Evolutionary conservation across 2,888 invertebrate genomes (phyloP), one percentile per base, ranked within the genome.

Genomic region (Lottia scabra): DNA sequence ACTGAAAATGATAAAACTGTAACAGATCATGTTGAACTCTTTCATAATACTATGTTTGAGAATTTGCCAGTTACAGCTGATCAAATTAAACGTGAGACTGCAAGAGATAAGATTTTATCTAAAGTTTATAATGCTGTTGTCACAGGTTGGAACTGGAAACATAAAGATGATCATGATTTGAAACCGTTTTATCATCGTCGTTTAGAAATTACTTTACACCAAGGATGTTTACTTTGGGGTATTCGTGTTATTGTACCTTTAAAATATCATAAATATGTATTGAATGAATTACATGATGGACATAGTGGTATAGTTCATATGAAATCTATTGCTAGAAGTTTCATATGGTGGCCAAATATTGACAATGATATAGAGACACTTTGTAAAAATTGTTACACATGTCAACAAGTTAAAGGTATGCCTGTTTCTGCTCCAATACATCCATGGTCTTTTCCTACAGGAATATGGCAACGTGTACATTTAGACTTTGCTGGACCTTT

Each of bases 401-500:
- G 77, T 67, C 68, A 72, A 56, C 8, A 48, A 15, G 30, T 44
- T 12, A 75, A 78, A 13, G 79, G 75, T 43, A 65, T 62, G 1
- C 84, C 83, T 16, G 62, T 72, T 62, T 77, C 79, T 64, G 75
- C 76, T 19, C 74, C 76, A 2, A 75, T 85, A 1, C 77, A 79
- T 62, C 78, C 85, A n/a, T 87, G 87, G 87, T 72, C 78, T 27
- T 75, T 56, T 45, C 79, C 87, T 30, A 76, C 72, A 8, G 74
- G 79, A 68, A 83, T 85, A 15, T 88, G 87, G 87, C 80, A 88
- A 71, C 79, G 90, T 23, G 75, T 90, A 5, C 90, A 91, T 79
- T 80, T 89, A 19, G 90, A 91, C 78, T 90, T 88, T 81, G 88
- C 89, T 16, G 90, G 89, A 13, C 89, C 88, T 43, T 75, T 87